Conservation (phyloP, 2,113 vertebrate species). For the Macroglossus sobrinus region DNA sequence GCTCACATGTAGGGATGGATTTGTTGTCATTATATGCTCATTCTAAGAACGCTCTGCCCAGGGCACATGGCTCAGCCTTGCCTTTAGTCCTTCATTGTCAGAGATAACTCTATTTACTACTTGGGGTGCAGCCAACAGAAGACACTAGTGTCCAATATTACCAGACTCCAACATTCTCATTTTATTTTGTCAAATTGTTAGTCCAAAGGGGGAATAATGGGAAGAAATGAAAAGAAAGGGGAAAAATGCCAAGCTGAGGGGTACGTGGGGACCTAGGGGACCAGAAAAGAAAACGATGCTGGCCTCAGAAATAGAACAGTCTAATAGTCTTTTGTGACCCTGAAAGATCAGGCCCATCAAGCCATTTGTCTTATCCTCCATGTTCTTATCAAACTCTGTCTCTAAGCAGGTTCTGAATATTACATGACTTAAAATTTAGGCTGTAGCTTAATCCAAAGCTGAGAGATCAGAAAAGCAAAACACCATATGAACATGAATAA, state of each 20-base stretch:
- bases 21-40: not conserved
- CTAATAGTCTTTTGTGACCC: not conserved
- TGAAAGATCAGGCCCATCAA: not conserved
- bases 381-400: not conserved
- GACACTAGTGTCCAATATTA: not conserved
- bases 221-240: not conserved
- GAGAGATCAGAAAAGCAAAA: constrained; percentile 20
- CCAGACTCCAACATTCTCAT: not conserved
- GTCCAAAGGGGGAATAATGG: not conserved
- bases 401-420: not conserved
- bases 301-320: not conserved
- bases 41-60: not conserved
- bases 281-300: not conserved
- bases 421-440: not conserved
- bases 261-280: not conserved
- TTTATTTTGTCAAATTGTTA: constrained; percentile 3
- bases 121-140: not conserved
- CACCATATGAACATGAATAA: not conserved
- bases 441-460: not conserved
- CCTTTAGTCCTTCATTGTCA: not conserved
- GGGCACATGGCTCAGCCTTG: not conserved
- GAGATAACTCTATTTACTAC: not conserved
- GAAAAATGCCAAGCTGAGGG: not conserved
- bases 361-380: not conserved
- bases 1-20: not conserved